Evolutionary conservation across 2,113 vertebrate genomes (phyloP).

Genomic region (Dipodomys ordii): DNA sequence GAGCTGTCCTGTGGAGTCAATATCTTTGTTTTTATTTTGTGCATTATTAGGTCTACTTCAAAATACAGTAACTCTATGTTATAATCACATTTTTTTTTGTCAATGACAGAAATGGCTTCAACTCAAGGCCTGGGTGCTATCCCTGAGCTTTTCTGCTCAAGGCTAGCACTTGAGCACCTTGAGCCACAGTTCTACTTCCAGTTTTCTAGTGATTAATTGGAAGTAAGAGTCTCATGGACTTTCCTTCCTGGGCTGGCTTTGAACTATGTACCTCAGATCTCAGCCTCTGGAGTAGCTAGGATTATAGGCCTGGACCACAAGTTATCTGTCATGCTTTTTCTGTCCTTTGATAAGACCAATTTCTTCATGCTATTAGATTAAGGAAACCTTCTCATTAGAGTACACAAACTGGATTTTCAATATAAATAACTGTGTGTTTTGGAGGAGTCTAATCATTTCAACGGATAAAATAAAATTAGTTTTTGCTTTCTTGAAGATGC

Average conservation of each 20-base stretch:
- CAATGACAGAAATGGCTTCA: too few relatives aligned
- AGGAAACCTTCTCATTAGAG: neutral
- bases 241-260: too few relatives aligned
- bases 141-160: too few relatives aligned
- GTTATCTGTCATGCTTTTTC: neutral
- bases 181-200: too few relatives aligned
- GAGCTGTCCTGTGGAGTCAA: neutral
- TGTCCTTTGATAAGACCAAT: neutral
- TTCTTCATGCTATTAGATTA: neutral
- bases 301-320: neutral
- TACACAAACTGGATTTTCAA: neutral
- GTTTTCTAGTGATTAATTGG: too few relatives aligned
- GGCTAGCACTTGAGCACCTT: too few relatives aligned
- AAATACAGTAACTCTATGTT: neutral
- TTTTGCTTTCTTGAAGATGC: neutral
- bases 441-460: neutral
- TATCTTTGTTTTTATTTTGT: neutral
- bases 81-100: neutral
- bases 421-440: neutral
- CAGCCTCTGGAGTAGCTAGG: neutral
- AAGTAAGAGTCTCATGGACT: too few relatives aligned
- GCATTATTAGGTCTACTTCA: slow-evolving; percentile 7
- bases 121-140: too few relatives aligned
- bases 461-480: neutral
- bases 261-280: neutral